These are phyloP conservation scores for Poecilia velifera DNA, from an alignment of 2,797 vertebrate species.

Conservation along the genomic window DNA sequence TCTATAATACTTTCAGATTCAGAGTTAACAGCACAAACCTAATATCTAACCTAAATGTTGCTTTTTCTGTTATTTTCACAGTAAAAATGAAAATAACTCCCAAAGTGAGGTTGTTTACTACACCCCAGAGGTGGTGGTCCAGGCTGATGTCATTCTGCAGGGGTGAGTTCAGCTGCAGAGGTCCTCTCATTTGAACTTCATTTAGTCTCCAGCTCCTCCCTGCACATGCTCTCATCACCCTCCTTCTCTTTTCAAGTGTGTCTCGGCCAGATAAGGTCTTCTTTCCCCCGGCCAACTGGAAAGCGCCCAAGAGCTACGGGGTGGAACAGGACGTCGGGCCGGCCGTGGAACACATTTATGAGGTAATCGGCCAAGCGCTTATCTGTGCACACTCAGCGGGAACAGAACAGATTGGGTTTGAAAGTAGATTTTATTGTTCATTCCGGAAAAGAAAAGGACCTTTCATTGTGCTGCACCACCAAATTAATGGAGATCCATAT, in stretches of 20 bases:
- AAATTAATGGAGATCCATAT: slow-evolving; percentile 28
- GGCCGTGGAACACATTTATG: slow-evolving; percentile 88
- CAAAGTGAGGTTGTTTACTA: slow-evolving; percentile 87
- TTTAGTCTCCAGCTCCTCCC: slow-evolving; percentile 20
- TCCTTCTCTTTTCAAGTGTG: slow-evolving; percentile 76
- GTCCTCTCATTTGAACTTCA: slow-evolving; percentile 48
- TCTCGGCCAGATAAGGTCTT: slow-evolving; percentile 90
- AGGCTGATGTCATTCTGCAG: slow-evolving; percentile 85
- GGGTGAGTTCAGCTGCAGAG: slow-evolving; percentile 83
- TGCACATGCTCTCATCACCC: slow-evolving; percentile 39
- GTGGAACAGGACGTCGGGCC: slow-evolving; percentile 87
- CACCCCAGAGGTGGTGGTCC: slow-evolving; percentile 85
- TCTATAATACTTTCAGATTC: not conserved
- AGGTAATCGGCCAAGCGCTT: slow-evolving; percentile 78
- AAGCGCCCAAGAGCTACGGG: slow-evolving; percentile 73
- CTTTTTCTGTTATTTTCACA: slow-evolving; percentile 61
- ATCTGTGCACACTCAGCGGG: slow-evolving; percentile 37
- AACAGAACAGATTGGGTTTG: slow-evolving; percentile 29
- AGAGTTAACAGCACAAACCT: not conserved
- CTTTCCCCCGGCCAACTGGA: slow-evolving; percentile 86
- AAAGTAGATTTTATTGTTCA: slow-evolving; percentile 40
- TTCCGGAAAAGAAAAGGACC: slow-evolving; percentile 22
- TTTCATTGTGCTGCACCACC: slow-evolving; percentile 9
- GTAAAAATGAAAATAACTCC: slow-evolving; percentile 95
- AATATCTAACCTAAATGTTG: slow-evolving; percentile 29